Evolutionary conservation across 2,888 invertebrate genomes (phyloP).

Genomic region (Torymus auratus): DNA sequence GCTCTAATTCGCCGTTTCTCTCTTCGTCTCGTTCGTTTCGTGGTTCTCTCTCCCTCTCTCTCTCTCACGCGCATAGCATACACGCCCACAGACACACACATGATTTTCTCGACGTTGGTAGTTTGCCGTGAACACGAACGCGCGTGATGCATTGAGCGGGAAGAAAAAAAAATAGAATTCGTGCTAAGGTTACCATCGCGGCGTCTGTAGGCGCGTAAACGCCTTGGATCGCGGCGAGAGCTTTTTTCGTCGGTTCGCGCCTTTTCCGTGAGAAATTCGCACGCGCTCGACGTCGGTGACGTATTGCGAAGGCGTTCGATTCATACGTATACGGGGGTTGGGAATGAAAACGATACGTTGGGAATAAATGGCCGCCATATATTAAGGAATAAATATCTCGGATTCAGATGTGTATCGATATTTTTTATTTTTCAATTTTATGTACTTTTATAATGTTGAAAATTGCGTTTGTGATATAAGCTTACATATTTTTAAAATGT

Average conservation of each 20-base stretch:
- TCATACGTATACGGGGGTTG: neutral
- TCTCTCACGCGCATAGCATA: neutral
- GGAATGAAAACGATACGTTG: constrained; percentile 28
- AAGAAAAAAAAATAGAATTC: constrained; percentile 71
- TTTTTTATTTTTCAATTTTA: too few relatives aligned
- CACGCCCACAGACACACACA: neutral
- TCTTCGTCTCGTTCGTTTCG: neutral
- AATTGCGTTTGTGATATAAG: too few relatives aligned
- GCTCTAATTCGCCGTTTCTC: neutral
- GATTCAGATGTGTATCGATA: too few relatives aligned
- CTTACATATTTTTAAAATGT: too few relatives aligned
- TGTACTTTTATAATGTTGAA: too few relatives aligned
- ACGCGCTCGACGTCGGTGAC: neutral
- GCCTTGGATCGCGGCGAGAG: constrained; percentile 23
- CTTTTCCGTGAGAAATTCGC: constrained; percentile 26
- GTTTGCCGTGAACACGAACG: neutral
- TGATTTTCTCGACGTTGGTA: neutral
- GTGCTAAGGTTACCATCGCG: constrained; percentile 73
- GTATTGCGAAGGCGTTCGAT: too few relatives aligned
- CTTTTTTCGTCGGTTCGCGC: constrained; percentile 35
- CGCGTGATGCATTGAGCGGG: constrained; percentile 12
- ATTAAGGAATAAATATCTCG: too few relatives aligned
- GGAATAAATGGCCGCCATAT: neutral
- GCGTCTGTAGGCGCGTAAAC: neutral
- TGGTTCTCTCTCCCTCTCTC: neutral